These are phyloP conservation scores for Fratercula arctica DNA, from an alignment of 2,797 vertebrate genomes.

Conservation along the genomic window DNA sequence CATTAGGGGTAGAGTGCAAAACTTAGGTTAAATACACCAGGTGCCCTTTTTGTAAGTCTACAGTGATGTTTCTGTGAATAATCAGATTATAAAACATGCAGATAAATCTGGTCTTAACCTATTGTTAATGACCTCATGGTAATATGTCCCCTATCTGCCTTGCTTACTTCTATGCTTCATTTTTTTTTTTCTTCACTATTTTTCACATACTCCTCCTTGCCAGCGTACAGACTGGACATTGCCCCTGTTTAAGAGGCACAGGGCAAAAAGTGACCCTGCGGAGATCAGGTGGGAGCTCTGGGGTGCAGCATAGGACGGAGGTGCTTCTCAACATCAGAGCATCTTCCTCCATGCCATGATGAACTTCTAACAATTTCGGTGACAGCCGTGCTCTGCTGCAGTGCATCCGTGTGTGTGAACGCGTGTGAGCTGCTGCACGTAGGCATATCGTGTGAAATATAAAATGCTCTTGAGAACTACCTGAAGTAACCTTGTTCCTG, in stretches of 20 bases:
- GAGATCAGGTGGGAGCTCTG: neutral
- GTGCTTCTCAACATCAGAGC: neutral
- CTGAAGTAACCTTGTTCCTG: conserved; percentile 23
- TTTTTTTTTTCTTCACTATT: neutral
- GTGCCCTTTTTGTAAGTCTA: neutral
- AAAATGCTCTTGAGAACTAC: neutral
- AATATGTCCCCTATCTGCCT: neutral
- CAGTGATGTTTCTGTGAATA: neutral
- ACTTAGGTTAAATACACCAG: neutral
- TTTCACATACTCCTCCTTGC: neutral
- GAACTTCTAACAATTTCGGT: neutral
- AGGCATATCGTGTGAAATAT: neutral
- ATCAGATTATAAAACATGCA: neutral
- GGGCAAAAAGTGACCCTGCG: neutral
- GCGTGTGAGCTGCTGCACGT: neutral
- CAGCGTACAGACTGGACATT: neutral
- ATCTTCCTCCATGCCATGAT: neutral
- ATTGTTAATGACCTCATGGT: neutral
- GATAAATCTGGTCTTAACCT: neutral
- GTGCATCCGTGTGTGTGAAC: accelerated
- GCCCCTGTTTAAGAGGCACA: neutral
- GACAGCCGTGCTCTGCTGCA: accelerated
- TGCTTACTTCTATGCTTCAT: neutral
- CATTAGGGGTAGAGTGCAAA: neutral
- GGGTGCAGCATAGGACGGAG: neutral